Conservation (phyloP, 37 sponge, comb jelly and placozoan genomes). For the Lycopodina hypogea region DNA sequence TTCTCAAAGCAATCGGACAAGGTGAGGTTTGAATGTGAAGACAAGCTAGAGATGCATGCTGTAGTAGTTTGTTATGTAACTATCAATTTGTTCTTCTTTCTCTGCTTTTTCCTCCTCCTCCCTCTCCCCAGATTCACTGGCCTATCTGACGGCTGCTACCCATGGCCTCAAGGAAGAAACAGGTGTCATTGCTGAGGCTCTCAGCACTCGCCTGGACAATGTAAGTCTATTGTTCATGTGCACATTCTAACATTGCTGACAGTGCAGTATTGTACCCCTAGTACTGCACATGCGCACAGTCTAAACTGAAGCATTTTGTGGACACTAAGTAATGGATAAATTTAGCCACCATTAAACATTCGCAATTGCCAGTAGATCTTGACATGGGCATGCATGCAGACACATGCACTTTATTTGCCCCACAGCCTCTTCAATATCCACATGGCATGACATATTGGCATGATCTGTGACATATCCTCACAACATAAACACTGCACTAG, state of each 20-base stretch:
- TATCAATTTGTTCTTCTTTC: neutral
- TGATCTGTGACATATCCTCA: no score
- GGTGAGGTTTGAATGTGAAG: slow-evolving; percentile 22
- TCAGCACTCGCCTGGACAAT: slow-evolving; percentile 54
- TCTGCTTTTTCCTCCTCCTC: neutral
- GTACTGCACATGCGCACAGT: neutral
- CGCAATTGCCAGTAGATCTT: no score
- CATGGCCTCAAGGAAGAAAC: slow-evolving; percentile 89
- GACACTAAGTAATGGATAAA: no score
- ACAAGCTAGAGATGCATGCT: neutral
- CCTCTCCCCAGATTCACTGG: slow-evolving; percentile 72
- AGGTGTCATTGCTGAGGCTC: slow-evolving; percentile 57
- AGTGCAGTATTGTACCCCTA: neutral
- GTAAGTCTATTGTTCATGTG: neutral
- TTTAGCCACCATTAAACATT: no score
- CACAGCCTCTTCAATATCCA: no score
- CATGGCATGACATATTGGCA: no score
- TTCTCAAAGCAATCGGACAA: slow-evolving; percentile 84
- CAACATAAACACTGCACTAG: no score
- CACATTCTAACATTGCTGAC: neutral
- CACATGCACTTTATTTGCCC: neutral
- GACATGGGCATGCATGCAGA: no score
- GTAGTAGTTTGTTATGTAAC: neutral
- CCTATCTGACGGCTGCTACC: slow-evolving; percentile 94
- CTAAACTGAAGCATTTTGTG: neutral